phyloP scores from a whole-genome alignment of 92 coral and sea anemone species.

The Bergia puertoricense region DNA sequence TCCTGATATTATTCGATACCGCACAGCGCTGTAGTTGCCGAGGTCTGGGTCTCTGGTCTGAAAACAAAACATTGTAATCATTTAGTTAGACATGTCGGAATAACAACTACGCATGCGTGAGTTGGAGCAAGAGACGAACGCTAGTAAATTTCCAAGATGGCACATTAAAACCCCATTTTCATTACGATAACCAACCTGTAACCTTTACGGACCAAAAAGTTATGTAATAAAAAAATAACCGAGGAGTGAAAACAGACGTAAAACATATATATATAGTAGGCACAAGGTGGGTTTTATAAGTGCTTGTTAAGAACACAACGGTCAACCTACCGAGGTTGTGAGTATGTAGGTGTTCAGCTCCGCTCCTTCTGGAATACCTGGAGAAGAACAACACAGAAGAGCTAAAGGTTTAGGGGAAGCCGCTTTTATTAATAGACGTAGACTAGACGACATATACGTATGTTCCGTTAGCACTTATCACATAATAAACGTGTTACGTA shows the following conservation, averaged over 20 bases:
- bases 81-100: background rate
- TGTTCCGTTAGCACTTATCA: background rate
- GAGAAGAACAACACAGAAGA: background rate
- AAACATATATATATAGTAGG: too few species aligned
- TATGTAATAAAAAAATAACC: too few species aligned
- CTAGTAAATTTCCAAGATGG: too few species aligned
- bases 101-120: too few species aligned
- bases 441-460: background rate
- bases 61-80: background rate
- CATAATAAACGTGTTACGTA: background rate
- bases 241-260: too few species aligned
- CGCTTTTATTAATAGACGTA: background rate
- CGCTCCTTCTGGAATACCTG: conserved; percentile 91
- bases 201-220: too few species aligned
- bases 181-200: too few species aligned
- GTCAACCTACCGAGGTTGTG: conserved; percentile 65
- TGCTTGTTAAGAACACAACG: too few species aligned
- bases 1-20: conserved; percentile 83
- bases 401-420: too few species aligned
- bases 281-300: too few species aligned
- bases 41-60: conserved; percentile 89
- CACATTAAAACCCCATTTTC: too few species aligned
- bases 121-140: too few species aligned
- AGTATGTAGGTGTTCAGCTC: conserved; percentile 78
- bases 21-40: conserved; percentile 77